phyloP scores from a whole-genome alignment of 2,113 vertebrate genomes.

The Gymnarchus niloticus region DNA sequence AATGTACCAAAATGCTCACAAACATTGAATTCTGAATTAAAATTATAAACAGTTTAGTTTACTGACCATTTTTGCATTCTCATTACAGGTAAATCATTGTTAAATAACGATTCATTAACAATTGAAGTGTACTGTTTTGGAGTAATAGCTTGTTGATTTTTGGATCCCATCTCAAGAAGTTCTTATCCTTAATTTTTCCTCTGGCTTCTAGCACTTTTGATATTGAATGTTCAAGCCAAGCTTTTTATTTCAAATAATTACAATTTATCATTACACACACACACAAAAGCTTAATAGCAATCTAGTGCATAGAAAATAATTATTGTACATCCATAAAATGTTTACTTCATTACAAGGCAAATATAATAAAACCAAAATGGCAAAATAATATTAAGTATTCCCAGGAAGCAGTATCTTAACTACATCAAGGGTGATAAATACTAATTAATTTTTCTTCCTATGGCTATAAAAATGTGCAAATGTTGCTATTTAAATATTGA shows the following conservation, averaged over 20 bases:
- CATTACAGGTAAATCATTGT: too few species aligned
- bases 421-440: neutral
- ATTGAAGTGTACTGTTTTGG: neutral
- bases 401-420: neutral
- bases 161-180: neutral
- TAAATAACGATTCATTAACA: too few species aligned
- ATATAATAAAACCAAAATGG: neutral
- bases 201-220: neutral
- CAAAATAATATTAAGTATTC: too few species aligned
- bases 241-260: too few species aligned
- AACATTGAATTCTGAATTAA: too few species aligned
- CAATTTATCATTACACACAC: too few species aligned
- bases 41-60: too few species aligned
- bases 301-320: neutral
- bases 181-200: slow-evolving; percentile 4
- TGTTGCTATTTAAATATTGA: neutral
- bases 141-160: neutral
- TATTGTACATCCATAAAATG: neutral
- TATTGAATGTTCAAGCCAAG: neutral
- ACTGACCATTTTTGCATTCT: too few species aligned
- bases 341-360: neutral
- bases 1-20: too few species aligned
- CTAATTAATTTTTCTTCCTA: neutral
- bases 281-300: too few species aligned
- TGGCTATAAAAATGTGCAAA: neutral